Evolutionary conservation across 1,140 invertebrate genomes (phyloP).

Genomic region (Nasonia longicornis): DNA sequence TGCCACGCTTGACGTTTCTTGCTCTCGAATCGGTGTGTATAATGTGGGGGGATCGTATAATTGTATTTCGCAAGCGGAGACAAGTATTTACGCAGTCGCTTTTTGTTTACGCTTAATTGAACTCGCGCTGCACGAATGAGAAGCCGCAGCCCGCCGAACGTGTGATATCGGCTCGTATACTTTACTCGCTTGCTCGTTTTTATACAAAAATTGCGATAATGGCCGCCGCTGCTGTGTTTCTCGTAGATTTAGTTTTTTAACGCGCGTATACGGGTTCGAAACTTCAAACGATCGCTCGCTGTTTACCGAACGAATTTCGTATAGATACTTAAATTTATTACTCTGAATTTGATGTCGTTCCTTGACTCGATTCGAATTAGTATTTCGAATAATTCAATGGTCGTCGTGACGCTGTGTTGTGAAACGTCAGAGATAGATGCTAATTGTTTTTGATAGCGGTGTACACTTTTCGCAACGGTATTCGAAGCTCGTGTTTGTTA

Average conservation of each 20-base stretch:
- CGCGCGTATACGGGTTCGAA: no score
- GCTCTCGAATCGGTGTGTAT: neutral
- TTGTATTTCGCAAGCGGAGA: neutral
- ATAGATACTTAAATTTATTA: no score
- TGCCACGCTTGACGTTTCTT: neutral
- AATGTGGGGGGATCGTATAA: neutral
- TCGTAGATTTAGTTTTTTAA: no score
- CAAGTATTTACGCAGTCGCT: neutral
- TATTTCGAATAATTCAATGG: neutral
- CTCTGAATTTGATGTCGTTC: no score
- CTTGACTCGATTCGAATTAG: neutral
- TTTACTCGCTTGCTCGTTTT: no score
- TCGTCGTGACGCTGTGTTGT: neutral
- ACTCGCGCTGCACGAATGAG: no score
- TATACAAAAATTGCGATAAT: no score
- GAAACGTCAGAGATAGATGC: conserved; percentile 8
- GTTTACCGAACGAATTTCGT: no score
- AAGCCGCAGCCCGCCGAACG: no score
- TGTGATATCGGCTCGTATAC: no score
- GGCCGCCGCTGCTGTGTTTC: no score
- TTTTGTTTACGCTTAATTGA: neutral
- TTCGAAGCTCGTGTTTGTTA: neutral
- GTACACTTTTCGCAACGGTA: conserved; percentile 6
- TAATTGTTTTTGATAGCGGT: neutral
- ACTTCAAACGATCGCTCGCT: no score